These are phyloP conservation scores for Drosophila merina DNA, from an alignment of 2,888 invertebrate species.

Conservation along the genomic window DNA sequence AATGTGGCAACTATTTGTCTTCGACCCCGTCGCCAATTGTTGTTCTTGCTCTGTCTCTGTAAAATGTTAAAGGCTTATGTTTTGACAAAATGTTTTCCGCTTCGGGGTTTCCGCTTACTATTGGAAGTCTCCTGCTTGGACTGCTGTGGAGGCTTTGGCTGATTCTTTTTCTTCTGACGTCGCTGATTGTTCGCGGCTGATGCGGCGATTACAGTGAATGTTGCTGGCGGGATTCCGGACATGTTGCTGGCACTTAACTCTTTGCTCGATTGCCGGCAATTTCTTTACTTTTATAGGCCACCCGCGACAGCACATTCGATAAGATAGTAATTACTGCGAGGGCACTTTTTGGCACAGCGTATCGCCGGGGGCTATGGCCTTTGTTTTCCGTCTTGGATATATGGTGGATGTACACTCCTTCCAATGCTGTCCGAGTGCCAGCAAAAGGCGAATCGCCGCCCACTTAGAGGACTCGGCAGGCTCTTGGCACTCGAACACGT, in stretches of 20 bases:
- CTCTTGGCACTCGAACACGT: conserved; percentile 78
- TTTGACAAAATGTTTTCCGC: conserved; percentile 5
- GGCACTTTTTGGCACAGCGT: conserved; percentile 20
- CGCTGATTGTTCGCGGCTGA: conserved; percentile 45
- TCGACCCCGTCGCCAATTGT: conserved; percentile 29
- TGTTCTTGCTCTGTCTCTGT: conserved; percentile 13
- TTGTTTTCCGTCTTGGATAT: conserved; percentile 16
- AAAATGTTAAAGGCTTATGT: conserved; percentile 8
- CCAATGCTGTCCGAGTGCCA: conserved; percentile 31
- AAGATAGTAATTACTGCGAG: conserved; percentile 48
- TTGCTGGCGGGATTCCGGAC: conserved; percentile 59
- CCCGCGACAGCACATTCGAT: conserved; percentile 28
- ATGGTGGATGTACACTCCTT: not conserved
- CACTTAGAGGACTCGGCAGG: conserved; percentile 15
- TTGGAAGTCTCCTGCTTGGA: conserved; percentile 2
- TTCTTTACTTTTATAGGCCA: conserved; percentile 57
- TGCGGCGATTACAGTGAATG: conserved; percentile 58
- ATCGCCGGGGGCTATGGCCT: conserved; percentile 16
- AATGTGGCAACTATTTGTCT: conserved; percentile 62
- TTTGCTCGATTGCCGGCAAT: conserved; percentile 24
- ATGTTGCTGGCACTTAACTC: conserved; percentile 44
- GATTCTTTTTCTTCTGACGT: conserved; percentile 7
- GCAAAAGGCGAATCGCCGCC: conserved; percentile 10
- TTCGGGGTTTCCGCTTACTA: conserved; percentile 14
- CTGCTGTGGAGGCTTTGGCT: conserved; percentile 7